These are phyloP conservation scores for Cheilosia grossa DNA, from an alignment of 2,888 invertebrate species.

Conservation along the genomic window DNA sequence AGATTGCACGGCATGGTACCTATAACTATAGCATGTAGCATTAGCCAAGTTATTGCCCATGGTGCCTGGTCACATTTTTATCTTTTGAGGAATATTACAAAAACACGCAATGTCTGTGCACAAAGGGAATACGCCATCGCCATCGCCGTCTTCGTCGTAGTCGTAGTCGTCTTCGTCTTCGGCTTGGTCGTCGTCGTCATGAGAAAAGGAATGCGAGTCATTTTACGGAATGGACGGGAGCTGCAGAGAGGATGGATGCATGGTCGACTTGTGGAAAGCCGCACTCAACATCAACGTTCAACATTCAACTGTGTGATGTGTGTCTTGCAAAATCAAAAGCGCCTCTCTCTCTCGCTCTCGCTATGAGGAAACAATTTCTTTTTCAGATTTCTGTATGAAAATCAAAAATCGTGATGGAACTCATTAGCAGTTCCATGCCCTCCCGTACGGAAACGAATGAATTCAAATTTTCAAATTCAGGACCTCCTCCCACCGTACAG, in stretches of 20 bases:
- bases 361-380: constrained; percentile 46
- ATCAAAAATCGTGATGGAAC: constrained; percentile 75
- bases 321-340: constrained; percentile 52
- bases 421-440: constrained; percentile 72
- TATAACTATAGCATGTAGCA: constrained; percentile 73
- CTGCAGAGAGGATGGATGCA: constrained; percentile 29
- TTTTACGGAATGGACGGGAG: constrained; percentile 46
- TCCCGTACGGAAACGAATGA: constrained; percentile 67
- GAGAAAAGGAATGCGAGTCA: constrained; percentile 72
- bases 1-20: constrained; percentile 65
- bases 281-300: constrained; percentile 35
- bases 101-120: constrained; percentile 82
- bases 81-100: constrained; percentile 83
- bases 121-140: constrained; percentile 71
- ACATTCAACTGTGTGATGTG: constrained; percentile 31
- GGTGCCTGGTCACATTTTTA: constrained; percentile 82
- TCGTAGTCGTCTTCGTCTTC: constrained; percentile 9
- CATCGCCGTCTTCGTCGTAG: constrained; percentile 31
- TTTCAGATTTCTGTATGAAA: constrained; percentile 67
- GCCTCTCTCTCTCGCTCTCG: not conserved
- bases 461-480: constrained; percentile 71
- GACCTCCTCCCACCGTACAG: constrained; percentile 24
- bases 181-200: constrained; percentile 47
- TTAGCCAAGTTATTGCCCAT: constrained; percentile 76
- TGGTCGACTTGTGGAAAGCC: constrained; percentile 52